Percentiles rank a stretch among this genome's conserved stretches.
Evolutionary conservation across 2,113 vertebrate species (phyloP).

Genomic region (Rousettus leschenaultii): DNA sequence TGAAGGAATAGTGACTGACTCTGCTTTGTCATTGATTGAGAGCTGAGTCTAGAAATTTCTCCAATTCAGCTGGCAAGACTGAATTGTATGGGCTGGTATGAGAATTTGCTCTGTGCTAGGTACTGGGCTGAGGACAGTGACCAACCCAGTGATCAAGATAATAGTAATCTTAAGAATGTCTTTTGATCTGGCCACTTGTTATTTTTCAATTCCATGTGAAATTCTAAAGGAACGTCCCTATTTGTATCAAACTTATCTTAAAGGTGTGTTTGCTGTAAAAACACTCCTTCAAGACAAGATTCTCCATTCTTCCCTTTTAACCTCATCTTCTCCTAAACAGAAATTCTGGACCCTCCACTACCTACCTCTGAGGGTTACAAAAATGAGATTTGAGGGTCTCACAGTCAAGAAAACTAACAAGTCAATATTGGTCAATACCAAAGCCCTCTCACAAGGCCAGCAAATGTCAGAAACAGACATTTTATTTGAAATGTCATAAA

Average conservation of each 20-base stretch:
- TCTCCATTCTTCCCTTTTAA: background rate
- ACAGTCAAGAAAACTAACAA: background rate
- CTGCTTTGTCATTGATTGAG: background rate
- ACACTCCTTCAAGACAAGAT: background rate
- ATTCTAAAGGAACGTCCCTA: background rate
- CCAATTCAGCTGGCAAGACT: background rate
- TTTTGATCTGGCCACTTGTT: background rate
- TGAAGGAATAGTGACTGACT: background rate
- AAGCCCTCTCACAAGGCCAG: background rate
- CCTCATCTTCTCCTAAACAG: background rate
- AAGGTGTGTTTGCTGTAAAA: background rate
- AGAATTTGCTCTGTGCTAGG: background rate
- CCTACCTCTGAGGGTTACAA: background rate
- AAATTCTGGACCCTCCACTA: background rate
- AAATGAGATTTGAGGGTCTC: background rate
- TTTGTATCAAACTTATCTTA: slow-evolving; percentile 4
- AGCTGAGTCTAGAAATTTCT: background rate
- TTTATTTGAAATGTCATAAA: slow-evolving; percentile 27
- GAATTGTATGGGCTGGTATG: background rate
- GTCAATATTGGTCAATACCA: background rate
- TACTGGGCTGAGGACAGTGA: background rate
- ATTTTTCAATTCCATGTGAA: background rate
- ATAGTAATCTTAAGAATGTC: background rate
- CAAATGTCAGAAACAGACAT: background rate
- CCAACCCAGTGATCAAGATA: background rate